Evolutionary conservation across 2,888 invertebrate species (phyloP).

Genomic region (Apotomis betuletana): DNA sequence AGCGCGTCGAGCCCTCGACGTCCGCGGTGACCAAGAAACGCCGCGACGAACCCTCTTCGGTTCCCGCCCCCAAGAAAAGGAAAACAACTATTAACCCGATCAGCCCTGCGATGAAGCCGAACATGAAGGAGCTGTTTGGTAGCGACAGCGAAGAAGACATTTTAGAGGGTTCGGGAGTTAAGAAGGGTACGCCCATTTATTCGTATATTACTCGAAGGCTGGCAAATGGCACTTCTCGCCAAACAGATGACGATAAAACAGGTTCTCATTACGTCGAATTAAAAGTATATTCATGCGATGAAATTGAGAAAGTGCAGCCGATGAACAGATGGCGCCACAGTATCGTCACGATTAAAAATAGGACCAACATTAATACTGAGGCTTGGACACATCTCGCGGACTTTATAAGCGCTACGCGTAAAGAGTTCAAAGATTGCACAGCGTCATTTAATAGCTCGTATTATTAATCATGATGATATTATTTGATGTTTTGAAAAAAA

Average conservation of each 20-base stretch:
- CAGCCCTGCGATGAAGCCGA: neutral
- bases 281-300: neutral
- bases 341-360: slow-evolving; percentile 8
- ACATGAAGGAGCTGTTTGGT: too few relatives aligned
- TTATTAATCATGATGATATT: too few relatives aligned
- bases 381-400: neutral
- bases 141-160: too few relatives aligned
- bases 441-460: too few relatives aligned
- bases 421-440: too few relatives aligned
- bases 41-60: too few relatives aligned
- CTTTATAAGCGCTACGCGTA: too few relatives aligned
- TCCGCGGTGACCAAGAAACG: neutral
- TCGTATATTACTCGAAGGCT: neutral
- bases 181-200: too few relatives aligned
- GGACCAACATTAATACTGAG: slow-evolving; percentile 2
- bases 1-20: neutral
- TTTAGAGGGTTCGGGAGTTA: too few relatives aligned
- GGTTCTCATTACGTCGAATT: slow-evolving; percentile 5
- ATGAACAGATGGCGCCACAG: slow-evolving; percentile 4
- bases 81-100: neutral
- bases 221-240: neutral
- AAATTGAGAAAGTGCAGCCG: slow-evolving; percentile 3
- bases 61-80: neutral
- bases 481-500: too few relatives aligned
- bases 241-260: neutral